Percentiles rank a stretch among this genome's conserved stretches.
These are phyloP conservation scores for Pipa parva DNA, from an alignment of 2,113 vertebrate species.

Conservation along the genomic window DNA sequence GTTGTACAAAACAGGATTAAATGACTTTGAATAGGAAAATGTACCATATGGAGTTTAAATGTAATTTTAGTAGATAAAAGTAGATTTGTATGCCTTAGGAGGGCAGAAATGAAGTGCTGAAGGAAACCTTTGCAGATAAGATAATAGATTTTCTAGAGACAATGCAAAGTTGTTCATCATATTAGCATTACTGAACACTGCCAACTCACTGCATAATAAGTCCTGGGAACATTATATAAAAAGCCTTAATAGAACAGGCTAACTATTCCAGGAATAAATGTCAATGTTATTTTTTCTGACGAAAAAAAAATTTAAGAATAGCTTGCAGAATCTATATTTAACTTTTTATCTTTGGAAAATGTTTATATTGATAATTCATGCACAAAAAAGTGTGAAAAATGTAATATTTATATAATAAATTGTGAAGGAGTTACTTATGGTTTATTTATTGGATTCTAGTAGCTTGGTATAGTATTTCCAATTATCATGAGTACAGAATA, in stretches of 20 bases:
- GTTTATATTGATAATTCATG: no score
- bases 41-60: background rate
- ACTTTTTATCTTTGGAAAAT: no score
- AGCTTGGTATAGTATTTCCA: no score
- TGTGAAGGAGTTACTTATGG: no score
- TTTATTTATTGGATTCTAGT: no score
- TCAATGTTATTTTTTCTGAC: background rate
- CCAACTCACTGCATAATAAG: background rate
- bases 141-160: background rate
- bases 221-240: background rate
- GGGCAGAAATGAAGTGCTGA: background rate
- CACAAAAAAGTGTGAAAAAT: no score
- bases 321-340: no score
- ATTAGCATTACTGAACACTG: background rate
- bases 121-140: constrained; percentile 12
- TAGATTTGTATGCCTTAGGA: background rate
- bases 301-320: no score
- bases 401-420: no score
- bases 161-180: background rate
- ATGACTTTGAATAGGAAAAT: background rate
- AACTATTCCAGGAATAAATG: background rate
- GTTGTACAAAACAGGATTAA: background rate
- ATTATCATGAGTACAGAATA: no score
- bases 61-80: constrained; percentile 3
- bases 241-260: background rate